Base-by-base conservation (phyloP, 92 coral and sea anemone genomes). In the Epizoanthus stellaris region DNA sequence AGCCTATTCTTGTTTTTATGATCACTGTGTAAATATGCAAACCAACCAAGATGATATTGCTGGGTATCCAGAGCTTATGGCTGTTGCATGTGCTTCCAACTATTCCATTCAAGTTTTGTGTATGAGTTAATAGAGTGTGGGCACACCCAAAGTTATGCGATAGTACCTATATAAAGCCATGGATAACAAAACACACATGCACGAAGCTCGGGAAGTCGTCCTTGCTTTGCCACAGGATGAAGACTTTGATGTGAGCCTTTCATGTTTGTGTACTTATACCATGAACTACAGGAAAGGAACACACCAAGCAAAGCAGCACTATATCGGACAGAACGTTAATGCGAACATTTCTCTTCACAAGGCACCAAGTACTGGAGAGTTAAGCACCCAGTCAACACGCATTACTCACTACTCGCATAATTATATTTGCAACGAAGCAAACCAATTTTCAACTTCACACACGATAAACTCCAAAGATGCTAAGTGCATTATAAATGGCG, bases 251-350 rank as follows among this genome's bases (percentile, higher is more conserved):
- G 11, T 49, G 2, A 40, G 4, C 10, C 10, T 6, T 10, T 91
- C 91, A 3, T 74, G 82, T 21, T 88, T 88, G 20, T 91, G 73
- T 54, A 88, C 76, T 54, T 91, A 85, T 43, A 91, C 87, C 23
- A 67, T 81, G 86, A 90, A 64, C 57, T 87, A 45, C 63, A 65
- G 42, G 34, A 88, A 88, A 72, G 89, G 91, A 5, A 87, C 87
- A 3, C 53, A 73, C 1, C 87, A 91, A 57, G 89, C 91, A 19
- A 57, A 80, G 57, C 83, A 80, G n/a, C 94, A 91, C 73, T 89
- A 91, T 45, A 14, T 66, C 13, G 93, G 88, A 15, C 13, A 43
- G 52, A 74, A 85, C 34, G 79, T 84, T 34, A 88, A 80, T 65
- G 94, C 85, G 0, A 54, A 87, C 45, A 38, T 88, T 0, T 87